Base-by-base conservation (phyloP, 2,888 invertebrate species). In the Axea sp. region DNA sequence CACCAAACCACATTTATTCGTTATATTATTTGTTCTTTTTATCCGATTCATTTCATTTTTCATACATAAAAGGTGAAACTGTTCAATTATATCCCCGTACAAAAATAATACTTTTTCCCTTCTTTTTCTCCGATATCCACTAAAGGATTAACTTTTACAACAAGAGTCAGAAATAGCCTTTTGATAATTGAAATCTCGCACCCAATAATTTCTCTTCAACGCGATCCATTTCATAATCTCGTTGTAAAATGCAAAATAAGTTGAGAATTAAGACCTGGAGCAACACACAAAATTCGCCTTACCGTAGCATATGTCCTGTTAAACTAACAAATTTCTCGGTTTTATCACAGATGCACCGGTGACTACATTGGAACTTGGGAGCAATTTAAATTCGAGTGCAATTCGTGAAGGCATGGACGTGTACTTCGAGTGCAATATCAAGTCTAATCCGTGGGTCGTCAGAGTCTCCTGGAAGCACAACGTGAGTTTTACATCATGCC, bases 381-480 rank as follows among this genome's bases (percentile, higher is more conserved):
- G 95, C 78, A 95, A 92, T 80, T 89, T 95, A 37, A 93, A 95
- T 84, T 92, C 94, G 0, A 92, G 91, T 73, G 92, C 92, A 78
- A 94, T 96, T 82, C 93, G 93, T 80, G 96, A 96, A 87, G 95
- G 95, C 3, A 94, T 94, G 71, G 96, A 96, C 85, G 95, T 96
- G 6, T 96, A 95, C 89, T 96, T 96, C 85, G 96, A 96, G 86
- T 96, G 96, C 89, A 94, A 93, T 87, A 95, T 96, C 82, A 94
- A 93, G 85, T 94, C 96, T 12, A 96, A 96, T 88, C 96, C 96
- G 0, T 94, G 93, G 92, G 92, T 93, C 53, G 92, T 92, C 85
- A 92, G 92, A 90, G 93, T 94, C 81, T 92, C 92, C 82, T 94
- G 94, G 94, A 90, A 91, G 81, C 93, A 93, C 83, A 93, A 93